These are phyloP conservation scores for Alentia gelatinosa DNA, from an alignment of 2,888 invertebrate genomes.

Conservation along the genomic window DNA sequence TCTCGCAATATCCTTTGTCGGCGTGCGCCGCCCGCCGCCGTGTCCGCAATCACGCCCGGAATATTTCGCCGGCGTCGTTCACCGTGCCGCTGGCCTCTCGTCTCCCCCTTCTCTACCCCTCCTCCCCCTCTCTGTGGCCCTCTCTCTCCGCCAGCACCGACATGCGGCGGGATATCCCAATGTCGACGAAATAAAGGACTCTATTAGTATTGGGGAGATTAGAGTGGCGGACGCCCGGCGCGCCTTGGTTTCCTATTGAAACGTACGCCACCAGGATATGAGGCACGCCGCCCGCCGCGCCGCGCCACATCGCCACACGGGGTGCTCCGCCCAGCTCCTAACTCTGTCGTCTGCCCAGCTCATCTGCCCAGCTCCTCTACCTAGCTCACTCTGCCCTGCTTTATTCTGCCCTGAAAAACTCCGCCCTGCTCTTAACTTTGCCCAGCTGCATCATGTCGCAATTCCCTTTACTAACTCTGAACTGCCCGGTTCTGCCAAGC, in stretches of 20 bases:
- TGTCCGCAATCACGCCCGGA: constrained; percentile 28
- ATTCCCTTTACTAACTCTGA: too few relatives aligned
- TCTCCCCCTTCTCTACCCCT: background rate
- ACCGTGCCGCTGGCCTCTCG: background rate
- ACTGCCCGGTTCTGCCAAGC: too few relatives aligned
- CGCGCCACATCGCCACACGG: background rate
- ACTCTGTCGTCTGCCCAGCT: background rate
- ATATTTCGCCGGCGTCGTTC: background rate
- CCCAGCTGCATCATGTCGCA: too few relatives aligned
- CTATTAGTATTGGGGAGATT: constrained; percentile 51
- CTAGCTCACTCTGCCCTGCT: too few relatives aligned
- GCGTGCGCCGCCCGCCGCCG: background rate
- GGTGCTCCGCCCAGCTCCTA: background rate
- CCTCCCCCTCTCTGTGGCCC: background rate
- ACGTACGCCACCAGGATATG: constrained; percentile 37
- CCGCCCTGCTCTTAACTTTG: too few relatives aligned
- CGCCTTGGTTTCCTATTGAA: constrained; percentile 44
- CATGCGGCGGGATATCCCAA: constrained; percentile 27
- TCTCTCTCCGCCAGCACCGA: background rate
- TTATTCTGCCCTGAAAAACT: too few relatives aligned
- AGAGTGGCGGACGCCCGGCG: background rate
- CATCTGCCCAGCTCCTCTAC: too few relatives aligned
- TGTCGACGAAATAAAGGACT: constrained; percentile 43
- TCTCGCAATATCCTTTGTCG: constrained; percentile 52
- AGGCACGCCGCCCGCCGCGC: background rate